phyloP scores from a whole-genome alignment of 2,797 vertebrate genomes.

The Arnoldichthys spilopterus region DNA sequence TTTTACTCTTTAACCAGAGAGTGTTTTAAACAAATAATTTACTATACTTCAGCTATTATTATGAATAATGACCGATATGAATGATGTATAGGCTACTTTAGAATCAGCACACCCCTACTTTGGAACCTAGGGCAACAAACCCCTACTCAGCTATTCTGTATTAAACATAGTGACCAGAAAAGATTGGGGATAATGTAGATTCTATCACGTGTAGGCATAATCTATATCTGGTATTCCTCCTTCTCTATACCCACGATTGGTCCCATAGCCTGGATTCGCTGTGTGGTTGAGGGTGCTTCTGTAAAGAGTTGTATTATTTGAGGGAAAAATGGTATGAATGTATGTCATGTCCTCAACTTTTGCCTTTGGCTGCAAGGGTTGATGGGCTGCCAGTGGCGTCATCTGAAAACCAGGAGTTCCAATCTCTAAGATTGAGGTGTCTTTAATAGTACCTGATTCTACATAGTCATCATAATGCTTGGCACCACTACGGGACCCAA shows the following conservation, averaged over 20 bases:
- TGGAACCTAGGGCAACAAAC: slow-evolving; percentile 56
- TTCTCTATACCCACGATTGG: slow-evolving; percentile 91
- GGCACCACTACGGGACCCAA: slow-evolving; percentile 67
- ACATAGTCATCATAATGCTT: slow-evolving; percentile 92
- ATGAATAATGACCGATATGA: slow-evolving; percentile 4
- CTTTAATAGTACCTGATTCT: slow-evolving; percentile 94
- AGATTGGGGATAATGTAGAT: slow-evolving; percentile 49
- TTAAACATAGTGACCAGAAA: slow-evolving; percentile 51
- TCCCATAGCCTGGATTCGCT: slow-evolving; percentile 80
- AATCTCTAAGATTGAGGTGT: slow-evolving; percentile 93
- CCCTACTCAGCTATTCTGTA: slow-evolving; percentile 52
- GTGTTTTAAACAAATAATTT: slow-evolving; percentile 13
- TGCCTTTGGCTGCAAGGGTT: slow-evolving; percentile 81
- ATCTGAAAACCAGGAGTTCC: slow-evolving; percentile 91
- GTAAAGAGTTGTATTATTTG: slow-evolving; percentile 90
- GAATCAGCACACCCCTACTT: slow-evolving; percentile 63
- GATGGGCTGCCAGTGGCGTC: slow-evolving; percentile 86
- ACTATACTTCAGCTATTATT: neutral
- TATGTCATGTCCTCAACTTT: slow-evolving; percentile 87
- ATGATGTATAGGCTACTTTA: slow-evolving; percentile 34
- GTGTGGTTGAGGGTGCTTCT: slow-evolving; percentile 86
- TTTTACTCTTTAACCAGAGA: neutral
- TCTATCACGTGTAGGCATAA: slow-evolving; percentile 91
- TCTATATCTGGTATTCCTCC: slow-evolving; percentile 91
- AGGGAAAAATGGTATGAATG: slow-evolving; percentile 93